phyloP scores from a whole-genome alignment of 2,888 invertebrate genomes.

The Eilema caniola region DNA sequence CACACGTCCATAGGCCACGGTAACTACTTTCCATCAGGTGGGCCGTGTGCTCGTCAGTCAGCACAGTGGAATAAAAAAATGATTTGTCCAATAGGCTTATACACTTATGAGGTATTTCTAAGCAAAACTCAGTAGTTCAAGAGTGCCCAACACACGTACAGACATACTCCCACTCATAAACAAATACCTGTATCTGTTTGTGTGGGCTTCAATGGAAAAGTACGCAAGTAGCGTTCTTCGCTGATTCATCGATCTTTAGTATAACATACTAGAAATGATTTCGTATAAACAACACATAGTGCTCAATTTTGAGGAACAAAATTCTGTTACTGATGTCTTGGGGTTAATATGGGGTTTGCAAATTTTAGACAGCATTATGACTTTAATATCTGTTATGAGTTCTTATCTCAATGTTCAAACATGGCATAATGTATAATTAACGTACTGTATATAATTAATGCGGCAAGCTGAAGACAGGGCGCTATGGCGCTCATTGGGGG shows the following conservation, averaged over 20 bases:
- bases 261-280: conserved; percentile 11
- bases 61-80: no score
- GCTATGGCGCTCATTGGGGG: no score
- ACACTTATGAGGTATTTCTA: background rate
- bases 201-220: conserved; percentile 20
- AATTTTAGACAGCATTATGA: no score
- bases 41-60: no score
- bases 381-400: no score
- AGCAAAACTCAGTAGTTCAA: conserved; percentile 11
- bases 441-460: no score
- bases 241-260: conserved; percentile 17
- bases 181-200: background rate
- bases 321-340: background rate
- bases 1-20: no score
- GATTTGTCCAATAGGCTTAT: background rate
- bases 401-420: no score
- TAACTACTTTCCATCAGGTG: no score
- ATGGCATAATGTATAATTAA: no score
- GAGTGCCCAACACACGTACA: background rate
- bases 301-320: background rate
- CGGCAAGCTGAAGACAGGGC: no score
- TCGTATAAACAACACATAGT: background rate
- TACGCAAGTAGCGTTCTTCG: conserved; percentile 10
- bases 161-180: background rate
- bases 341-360: no score